Conservation (phyloP, 2,888 invertebrate genomes). For the Leptothorax acervorum region DNA sequence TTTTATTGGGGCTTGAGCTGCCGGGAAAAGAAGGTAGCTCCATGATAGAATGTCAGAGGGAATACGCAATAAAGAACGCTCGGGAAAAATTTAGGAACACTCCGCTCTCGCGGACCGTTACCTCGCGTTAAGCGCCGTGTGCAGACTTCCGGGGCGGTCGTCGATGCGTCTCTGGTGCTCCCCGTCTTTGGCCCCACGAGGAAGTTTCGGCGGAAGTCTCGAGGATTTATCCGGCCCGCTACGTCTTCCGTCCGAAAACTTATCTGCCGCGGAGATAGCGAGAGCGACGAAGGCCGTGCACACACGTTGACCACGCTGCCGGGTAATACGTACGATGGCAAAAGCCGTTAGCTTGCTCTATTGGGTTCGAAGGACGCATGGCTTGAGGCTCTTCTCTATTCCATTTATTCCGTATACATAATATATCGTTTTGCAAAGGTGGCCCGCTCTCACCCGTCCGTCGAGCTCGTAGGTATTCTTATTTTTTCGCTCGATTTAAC, state of each 20-base stretch:
- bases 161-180: slow-evolving; percentile 28
- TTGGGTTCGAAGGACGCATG: slow-evolving; percentile 81
- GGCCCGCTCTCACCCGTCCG: slow-evolving; percentile 56
- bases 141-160: slow-evolving; percentile 53
- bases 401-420: slow-evolving; percentile 83
- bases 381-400: slow-evolving; percentile 77
- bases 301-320: slow-evolving; percentile 67
- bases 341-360: slow-evolving; percentile 80
- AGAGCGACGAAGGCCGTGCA: slow-evolving; percentile 63
- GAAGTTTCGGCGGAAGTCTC: slow-evolving; percentile 59
- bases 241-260: slow-evolving; percentile 70
- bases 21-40: too few species aligned
- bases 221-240: slow-evolving; percentile 54
- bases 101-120: slow-evolving; percentile 63
- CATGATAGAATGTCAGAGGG: slow-evolving; percentile 12
- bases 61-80: slow-evolving; percentile 56
- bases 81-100: slow-evolving; percentile 64
- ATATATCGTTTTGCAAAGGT: slow-evolving; percentile 79
- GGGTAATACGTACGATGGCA: slow-evolving; percentile 76
- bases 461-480: slow-evolving; percentile 78
- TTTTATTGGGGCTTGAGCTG: too few species aligned
- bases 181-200: slow-evolving; percentile 55
- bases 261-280: slow-evolving; percentile 65
- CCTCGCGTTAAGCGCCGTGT: slow-evolving; percentile 63
- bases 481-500: slow-evolving; percentile 82